Evolutionary conservation across 1,140 invertebrate species (phyloP), one percentile per base, ranked within the genome.

Genomic region (Sycobia sp.): DNA sequence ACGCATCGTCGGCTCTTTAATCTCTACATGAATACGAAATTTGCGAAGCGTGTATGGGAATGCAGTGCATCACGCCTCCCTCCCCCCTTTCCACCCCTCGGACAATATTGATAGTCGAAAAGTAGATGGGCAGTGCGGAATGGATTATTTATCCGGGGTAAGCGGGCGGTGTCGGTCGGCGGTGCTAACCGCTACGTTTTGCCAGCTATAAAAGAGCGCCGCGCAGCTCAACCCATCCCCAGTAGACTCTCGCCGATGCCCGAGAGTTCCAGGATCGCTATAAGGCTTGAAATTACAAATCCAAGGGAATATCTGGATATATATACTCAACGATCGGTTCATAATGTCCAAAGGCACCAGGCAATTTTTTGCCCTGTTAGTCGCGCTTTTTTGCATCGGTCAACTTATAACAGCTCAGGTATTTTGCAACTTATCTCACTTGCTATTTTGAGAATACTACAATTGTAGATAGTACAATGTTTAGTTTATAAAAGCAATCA

Each of bases 121-220:
- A 51, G 36, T 27, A 50, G 46, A 25, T 22, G 32, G 29, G 18
- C 13, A 57, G 16, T 23, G 16, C n/a, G n/a, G n/a, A 11, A 36
- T 16, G 25, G 4, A 20, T 18, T 16, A 13, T 36, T 51, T 51
- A 49, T 32, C 29, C 13, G 29, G 2, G 56, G 3, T n/a, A 23
- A 22, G 20, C 14, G 20, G 23, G 34, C 32, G 32, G 16, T 11
- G 13, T 16, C n/a, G n/a, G n/a, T n/a, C 49, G 27, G 2, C 4
- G 32, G 32, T 22, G 10, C 1, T 51, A 14, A 4, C 49, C 10
- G 14, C n/a, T n/a, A 11, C 29, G 4, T 25, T 47, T 50, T n/a
- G 18, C 44, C 11, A 20, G n/a, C 46, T 61, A 61, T 61, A 61
- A 43, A 60, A 61, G 47, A 51, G 58, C 18, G 10, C 18, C 1